These are phyloP conservation scores for Papilio glaucus DNA, from an alignment of 1,140 invertebrate species.

Conservation along the genomic window DNA sequence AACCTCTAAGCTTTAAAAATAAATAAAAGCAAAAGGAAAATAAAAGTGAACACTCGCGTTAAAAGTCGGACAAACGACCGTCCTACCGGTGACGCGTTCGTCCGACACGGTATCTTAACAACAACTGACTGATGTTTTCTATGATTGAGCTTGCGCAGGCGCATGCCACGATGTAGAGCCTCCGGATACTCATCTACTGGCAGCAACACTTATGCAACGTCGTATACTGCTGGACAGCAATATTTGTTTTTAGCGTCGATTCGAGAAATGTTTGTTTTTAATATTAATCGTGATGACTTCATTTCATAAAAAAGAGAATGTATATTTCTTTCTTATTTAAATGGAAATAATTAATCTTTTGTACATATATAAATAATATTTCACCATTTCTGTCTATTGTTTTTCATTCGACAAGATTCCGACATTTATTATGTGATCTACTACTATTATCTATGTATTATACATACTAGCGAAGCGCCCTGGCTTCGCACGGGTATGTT, in stretches of 20 bases:
- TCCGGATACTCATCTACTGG: slow-evolving; percentile 26
- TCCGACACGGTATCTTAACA: slow-evolving; percentile 41
- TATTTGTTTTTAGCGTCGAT: not conserved
- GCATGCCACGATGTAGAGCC: slow-evolving; percentile 35
- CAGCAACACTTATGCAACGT: slow-evolving; percentile 2
- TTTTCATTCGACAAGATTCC: too few species aligned
- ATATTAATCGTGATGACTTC: not conserved
- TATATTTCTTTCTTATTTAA: not conserved
- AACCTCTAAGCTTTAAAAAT: not conserved
- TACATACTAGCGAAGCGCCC: too few species aligned
- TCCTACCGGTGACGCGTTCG: slow-evolving; percentile 29
- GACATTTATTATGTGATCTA: too few species aligned
- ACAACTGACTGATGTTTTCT: slow-evolving; percentile 48
- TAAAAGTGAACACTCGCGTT: slow-evolving; percentile 25
- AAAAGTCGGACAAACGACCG: slow-evolving; percentile 4
- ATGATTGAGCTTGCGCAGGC: slow-evolving; percentile 42
- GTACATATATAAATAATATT: too few species aligned
- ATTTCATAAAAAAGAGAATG: not conserved
- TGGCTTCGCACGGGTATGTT: too few species aligned
- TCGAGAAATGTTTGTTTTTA: not conserved
- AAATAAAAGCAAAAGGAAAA: slow-evolving; percentile 19
- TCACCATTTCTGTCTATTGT: too few species aligned
- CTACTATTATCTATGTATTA: too few species aligned
- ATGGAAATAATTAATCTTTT: too few species aligned
- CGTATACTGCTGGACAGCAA: not conserved